These are phyloP conservation scores for Caenorhabditis drosophilae DNA, from an alignment of 2,888 invertebrate species.

Conservation along the genomic window DNA sequence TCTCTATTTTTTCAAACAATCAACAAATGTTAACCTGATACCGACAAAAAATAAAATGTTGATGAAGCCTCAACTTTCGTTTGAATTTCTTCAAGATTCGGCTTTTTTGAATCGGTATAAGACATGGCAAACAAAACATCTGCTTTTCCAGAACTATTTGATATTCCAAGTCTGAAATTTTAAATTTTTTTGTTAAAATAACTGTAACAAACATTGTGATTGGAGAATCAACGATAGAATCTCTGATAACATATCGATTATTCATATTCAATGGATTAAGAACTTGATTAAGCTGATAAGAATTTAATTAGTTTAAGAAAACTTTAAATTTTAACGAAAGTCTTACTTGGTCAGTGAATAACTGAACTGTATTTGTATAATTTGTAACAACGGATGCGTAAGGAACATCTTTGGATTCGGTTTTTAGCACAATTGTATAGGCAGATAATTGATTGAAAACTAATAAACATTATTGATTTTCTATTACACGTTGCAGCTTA, in stretches of 20 bases:
- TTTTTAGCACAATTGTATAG: slow-evolving; percentile 17
- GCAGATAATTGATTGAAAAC: too few species aligned
- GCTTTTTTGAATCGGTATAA: slow-evolving; percentile 11
- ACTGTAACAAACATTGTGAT: slow-evolving; percentile 16
- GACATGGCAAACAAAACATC: slow-evolving; percentile 27
- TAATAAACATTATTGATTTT: too few species aligned
- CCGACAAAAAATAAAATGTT: too few species aligned
- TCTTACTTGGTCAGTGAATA: slow-evolving; percentile 19
- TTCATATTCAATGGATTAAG: slow-evolving; percentile 1
- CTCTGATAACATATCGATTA: too few species aligned
- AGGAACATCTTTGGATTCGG: slow-evolving; percentile 8
- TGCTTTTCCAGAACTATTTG: slow-evolving; percentile 10
- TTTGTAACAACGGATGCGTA: slow-evolving; percentile 17
- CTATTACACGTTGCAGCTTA: too few species aligned
- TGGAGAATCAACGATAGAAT: slow-evolving; percentile 9
- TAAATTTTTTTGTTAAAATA: not conserved
- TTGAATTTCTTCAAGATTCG: slow-evolving; percentile 8
- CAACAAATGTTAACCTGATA: too few species aligned
- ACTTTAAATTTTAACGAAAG: not conserved
- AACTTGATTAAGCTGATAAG: slow-evolving; percentile 1
- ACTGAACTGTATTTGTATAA: slow-evolving; percentile 18
- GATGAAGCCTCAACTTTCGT: slow-evolving; percentile 10
- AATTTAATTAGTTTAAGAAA: slow-evolving; percentile 12
- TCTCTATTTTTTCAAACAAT: too few species aligned
- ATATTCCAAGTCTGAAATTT: slow-evolving; percentile 22